Percentiles rank a stretch among this genome's conserved stretches.
These are phyloP conservation scores for Pogonognathellus flavescens DNA, from an alignment of 1,140 invertebrate genomes.

Conservation along the genomic window DNA sequence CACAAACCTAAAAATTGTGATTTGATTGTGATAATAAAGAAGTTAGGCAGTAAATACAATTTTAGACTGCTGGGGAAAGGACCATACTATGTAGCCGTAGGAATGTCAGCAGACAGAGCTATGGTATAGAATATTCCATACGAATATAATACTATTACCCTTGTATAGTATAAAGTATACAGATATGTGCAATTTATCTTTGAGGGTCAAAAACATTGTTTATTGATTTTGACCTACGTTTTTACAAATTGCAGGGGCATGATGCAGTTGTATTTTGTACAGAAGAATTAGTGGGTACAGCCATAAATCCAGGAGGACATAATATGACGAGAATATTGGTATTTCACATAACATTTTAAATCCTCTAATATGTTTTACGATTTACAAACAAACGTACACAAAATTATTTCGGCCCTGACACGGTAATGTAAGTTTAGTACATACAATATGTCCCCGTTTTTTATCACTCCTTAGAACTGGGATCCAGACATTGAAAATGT, in stretches of 20 bases:
- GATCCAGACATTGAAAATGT: neutral
- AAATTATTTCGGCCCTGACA: no score
- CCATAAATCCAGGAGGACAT: neutral
- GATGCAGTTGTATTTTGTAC: slow-evolving; percentile 13
- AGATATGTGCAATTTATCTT: no score
- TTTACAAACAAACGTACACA: neutral
- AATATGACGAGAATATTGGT: neutral
- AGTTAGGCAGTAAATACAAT: neutral
- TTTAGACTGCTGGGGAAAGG: neutral
- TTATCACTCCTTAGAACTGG: neutral
- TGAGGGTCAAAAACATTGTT: no score
- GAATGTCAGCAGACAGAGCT: neutral
- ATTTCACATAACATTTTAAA: neutral
- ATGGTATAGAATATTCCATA: no score
- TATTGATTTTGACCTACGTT: no score
- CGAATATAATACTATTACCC: no score
- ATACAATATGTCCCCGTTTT: no score
- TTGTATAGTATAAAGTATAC: no score
- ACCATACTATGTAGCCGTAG: neutral
- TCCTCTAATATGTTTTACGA: neutral
- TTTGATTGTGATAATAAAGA: neutral
- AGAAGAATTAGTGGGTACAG: neutral
- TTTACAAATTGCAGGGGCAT: neutral
- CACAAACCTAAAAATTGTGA: neutral
- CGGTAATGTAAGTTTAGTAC: no score